Conservation (phyloP, 2,888 invertebrate species). For the Microctonus aethiopoides region DNA sequence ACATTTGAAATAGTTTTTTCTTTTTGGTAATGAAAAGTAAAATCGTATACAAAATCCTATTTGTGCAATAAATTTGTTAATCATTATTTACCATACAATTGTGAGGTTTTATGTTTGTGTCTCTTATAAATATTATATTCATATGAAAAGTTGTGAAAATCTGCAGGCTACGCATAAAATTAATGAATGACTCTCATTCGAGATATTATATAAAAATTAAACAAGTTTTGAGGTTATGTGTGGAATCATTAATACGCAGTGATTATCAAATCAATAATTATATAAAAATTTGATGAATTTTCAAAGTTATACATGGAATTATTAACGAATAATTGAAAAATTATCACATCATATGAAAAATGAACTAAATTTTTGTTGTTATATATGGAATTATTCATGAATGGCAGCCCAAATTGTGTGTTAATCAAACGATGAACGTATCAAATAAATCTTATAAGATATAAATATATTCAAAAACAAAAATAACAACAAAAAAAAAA, state of each 20-base stretch:
- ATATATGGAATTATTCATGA: background rate
- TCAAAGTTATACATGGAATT: background rate
- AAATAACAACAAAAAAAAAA: slow-evolving; percentile 16
- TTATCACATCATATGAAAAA: background rate
- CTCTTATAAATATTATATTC: too few species aligned
- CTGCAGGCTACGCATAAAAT: background rate
- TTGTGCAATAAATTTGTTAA: background rate
- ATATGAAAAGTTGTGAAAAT: background rate
- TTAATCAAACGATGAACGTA: background rate
- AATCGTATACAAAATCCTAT: background rate
- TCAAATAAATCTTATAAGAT: background rate
- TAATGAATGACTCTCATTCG: too few species aligned
- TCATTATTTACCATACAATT: background rate
- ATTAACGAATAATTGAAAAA: background rate
- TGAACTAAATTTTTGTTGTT: background rate
- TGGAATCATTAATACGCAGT: background rate
- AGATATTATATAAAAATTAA: background rate
- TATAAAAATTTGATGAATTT: background rate
- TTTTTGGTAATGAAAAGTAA: background rate
- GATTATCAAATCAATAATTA: too few species aligned
- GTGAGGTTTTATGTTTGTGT: too few species aligned
- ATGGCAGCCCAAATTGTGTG: background rate
- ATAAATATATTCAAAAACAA: background rate
- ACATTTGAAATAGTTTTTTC: background rate
- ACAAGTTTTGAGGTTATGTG: background rate